phyloP scores from a whole-genome alignment of 1,140 invertebrate genomes.

The Calliopsis andreniformis region DNA sequence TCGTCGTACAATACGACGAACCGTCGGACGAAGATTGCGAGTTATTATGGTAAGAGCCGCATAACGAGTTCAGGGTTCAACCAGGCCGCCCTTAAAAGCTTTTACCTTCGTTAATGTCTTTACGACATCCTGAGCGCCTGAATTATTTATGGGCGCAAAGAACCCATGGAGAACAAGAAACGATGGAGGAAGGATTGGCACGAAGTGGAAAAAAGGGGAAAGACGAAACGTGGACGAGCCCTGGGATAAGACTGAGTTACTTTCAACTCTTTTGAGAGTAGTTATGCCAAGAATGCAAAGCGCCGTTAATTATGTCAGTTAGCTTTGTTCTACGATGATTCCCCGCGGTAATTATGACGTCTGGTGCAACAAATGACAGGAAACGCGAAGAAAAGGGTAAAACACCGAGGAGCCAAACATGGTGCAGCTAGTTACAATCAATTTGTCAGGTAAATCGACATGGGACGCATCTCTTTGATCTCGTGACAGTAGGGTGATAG shows the following conservation, averaged over 20 bases:
- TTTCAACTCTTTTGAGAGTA: conserved; percentile 58
- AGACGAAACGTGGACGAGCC: conserved; percentile 15
- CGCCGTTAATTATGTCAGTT: conserved; percentile 58
- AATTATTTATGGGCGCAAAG: conserved; percentile 69
- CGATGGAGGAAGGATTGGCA: conserved; percentile 11
- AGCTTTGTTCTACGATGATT: conserved; percentile 57
- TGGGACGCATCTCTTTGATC: background rate
- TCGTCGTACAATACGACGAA: conserved; percentile 58
- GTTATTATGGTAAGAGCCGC: conserved; percentile 59
- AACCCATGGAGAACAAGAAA: conserved; percentile 47
- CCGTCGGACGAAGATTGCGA: conserved; percentile 51
- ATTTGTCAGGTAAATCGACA: background rate
- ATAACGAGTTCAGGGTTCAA: conserved; percentile 64
- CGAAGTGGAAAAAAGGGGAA: background rate
- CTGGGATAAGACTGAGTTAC: conserved; percentile 57
- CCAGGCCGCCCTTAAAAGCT: conserved; percentile 57
- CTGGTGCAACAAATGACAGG: background rate
- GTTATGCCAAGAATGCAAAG: conserved; percentile 31
- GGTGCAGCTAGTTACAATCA: background rate
- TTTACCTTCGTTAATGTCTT: conserved; percentile 67
- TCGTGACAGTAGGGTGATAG: too few species aligned
- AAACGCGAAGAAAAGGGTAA: background rate
- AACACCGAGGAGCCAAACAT: background rate
- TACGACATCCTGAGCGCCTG: conserved; percentile 63
- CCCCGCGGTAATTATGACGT: conserved; percentile 52